phyloP scores from a whole-genome alignment of 2,113 vertebrate genomes.

The Chaetorhynchus papuensis region DNA sequence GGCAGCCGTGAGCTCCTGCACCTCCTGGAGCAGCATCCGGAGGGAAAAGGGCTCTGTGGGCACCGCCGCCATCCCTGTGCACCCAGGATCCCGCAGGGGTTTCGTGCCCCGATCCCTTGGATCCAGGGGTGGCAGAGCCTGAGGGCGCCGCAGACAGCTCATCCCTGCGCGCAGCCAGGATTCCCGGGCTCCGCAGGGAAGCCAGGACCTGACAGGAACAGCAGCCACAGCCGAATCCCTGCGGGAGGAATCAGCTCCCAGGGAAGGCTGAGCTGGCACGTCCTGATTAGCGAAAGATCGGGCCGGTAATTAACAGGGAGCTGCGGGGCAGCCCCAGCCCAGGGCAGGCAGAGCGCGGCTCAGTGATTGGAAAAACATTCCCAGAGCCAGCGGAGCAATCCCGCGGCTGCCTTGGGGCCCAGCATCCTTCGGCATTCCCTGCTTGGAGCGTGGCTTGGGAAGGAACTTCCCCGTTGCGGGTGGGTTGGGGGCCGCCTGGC shows the following conservation, averaged over 20 bases:
- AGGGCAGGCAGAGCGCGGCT: neutral
- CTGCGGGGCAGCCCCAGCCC: neutral
- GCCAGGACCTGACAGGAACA: fast-evolving
- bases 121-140: neutral
- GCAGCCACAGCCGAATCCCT: fast-evolving
- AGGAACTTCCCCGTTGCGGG: neutral
- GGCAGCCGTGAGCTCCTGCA: neutral
- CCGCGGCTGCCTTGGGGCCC: neutral
- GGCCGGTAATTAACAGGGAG: neutral
- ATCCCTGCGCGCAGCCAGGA: fast-evolving
- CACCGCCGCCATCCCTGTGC: fast-evolving
- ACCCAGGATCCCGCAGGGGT: fast-evolving
- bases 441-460: neutral
- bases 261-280: neutral
- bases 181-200: fast-evolving
- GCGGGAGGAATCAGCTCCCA: neutral
- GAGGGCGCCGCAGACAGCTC: fast-evolving
- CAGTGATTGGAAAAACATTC: neutral
- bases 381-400: neutral
- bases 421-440: neutral
- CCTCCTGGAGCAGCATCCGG: neutral
- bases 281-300: neutral
- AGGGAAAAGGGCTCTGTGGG: neutral
- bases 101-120: neutral
- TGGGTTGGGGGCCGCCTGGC: neutral